Conservation (phyloP, 2,888 invertebrate genomes). For the Tiliacea citrago region DNA sequence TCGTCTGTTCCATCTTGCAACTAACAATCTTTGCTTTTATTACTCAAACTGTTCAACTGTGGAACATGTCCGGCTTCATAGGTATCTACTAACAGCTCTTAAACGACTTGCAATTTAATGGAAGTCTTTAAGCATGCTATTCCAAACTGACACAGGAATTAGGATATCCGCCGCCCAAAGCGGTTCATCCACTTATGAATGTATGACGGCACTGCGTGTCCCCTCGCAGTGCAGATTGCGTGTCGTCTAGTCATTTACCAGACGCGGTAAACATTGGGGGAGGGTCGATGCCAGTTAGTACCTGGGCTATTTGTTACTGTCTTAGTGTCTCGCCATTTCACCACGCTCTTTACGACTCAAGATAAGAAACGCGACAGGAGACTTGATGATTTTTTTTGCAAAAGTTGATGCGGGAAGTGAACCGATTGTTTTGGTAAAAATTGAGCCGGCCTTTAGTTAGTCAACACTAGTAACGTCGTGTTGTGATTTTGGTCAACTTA, state of each 20-base stretch:
- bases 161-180: constrained; percentile 81
- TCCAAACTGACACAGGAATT: constrained; percentile 67
- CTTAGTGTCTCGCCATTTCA: constrained; percentile 52
- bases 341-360: constrained; percentile 45
- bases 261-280: constrained; percentile 73
- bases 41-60: background rate
- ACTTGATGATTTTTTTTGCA: constrained; percentile 9
- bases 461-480: background rate
- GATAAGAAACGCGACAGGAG: constrained; percentile 45
- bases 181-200: constrained; percentile 72
- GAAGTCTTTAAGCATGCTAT: constrained; percentile 55
- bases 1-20: background rate
- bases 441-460: background rate
- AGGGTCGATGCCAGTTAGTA: constrained; percentile 60
- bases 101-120: constrained; percentile 28
- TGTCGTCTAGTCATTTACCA: constrained; percentile 81
- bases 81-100: constrained; percentile 13
- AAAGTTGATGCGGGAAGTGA: constrained; percentile 3
- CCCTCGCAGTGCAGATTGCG: constrained; percentile 77
- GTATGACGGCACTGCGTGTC: constrained; percentile 72
- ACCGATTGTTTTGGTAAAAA: background rate
- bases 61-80: background rate
- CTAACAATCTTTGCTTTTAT: background rate
- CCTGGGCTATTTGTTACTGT: constrained; percentile 58
- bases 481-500: background rate